Evolutionary conservation across 2,888 invertebrate genomes (phyloP).

Genomic region (Hetaerina titia): DNA sequence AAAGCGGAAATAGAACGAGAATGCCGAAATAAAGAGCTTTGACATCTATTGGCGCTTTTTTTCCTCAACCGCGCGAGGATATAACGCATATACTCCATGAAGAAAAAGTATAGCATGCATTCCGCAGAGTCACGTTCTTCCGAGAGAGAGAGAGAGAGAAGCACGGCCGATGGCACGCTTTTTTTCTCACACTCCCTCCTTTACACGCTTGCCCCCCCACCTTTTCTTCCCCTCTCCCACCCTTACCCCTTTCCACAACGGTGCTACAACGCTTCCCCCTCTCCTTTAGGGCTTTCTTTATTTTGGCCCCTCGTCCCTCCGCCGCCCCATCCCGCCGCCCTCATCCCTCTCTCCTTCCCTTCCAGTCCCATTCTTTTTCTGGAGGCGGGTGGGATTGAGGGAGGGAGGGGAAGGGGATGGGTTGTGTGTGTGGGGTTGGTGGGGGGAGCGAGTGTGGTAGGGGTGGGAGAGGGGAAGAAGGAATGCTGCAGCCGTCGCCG

Average conservation of each 20-base stretch:
- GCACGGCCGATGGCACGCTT: constrained; percentile 58
- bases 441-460: neutral
- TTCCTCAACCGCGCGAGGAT: neutral
- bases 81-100: constrained; percentile 47
- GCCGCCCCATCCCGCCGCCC: neutral
- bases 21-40: constrained; percentile 13
- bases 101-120: constrained; percentile 50
- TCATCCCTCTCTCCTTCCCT: neutral
- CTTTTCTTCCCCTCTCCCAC: neutral
- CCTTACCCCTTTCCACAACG: neutral
- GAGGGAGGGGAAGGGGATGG: neutral
- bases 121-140: constrained; percentile 62
- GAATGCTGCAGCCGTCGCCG: constrained; percentile 65
- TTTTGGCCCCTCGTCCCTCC: constrained; percentile 7
- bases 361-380: constrained; percentile 64
- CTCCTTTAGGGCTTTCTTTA: constrained; percentile 36
- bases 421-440: neutral
- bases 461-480: neutral
- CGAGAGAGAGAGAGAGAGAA: neutral
- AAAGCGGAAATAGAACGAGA: constrained; percentile 23
- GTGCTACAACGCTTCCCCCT: neutral
- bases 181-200: constrained; percentile 42
- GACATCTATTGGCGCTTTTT: constrained; percentile 28
- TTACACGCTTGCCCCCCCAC: neutral
- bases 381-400: constrained; percentile 44